phyloP scores from a whole-genome alignment of 2,797 vertebrate genomes.

The Fringilla coelebs region DNA sequence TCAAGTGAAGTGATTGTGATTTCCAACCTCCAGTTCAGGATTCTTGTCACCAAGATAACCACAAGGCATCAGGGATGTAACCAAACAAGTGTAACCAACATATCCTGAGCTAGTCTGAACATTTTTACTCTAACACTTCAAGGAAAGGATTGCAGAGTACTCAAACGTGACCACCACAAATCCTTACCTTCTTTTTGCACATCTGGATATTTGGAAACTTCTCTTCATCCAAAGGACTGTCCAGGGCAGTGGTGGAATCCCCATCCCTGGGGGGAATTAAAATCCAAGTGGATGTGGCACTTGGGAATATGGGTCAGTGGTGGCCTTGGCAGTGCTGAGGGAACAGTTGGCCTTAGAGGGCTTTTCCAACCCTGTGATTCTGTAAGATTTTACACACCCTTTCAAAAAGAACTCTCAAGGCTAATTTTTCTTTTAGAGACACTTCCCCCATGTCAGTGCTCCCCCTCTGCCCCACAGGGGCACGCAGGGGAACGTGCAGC shows the following conservation, averaged over 20 bases:
- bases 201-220: background rate
- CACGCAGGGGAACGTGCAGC: accelerated
- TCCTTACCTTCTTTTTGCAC: background rate
- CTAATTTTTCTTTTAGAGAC: background rate
- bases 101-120: accelerated
- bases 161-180: accelerated
- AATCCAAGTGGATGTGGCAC: background rate
- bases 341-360: background rate
- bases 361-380: background rate
- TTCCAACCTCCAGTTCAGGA: background rate
- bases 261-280: background rate
- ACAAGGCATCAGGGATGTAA: accelerated
- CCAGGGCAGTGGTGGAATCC: background rate
- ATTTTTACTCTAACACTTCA: too few relatives aligned
- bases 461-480: accelerated
- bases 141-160: background rate
- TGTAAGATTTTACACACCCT: background rate
- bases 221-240: background rate
- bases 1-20: background rate
- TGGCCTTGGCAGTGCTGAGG: background rate
- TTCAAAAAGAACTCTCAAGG: background rate
- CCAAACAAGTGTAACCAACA: too few relatives aligned
- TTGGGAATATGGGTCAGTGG: background rate
- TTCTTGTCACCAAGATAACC: background rate
- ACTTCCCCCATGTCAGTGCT: accelerated